Evolutionary conservation across 2,113 vertebrate species (phyloP), one percentile per base, ranked within the genome.

Genomic region (Typhlomys cinereus): DNA sequence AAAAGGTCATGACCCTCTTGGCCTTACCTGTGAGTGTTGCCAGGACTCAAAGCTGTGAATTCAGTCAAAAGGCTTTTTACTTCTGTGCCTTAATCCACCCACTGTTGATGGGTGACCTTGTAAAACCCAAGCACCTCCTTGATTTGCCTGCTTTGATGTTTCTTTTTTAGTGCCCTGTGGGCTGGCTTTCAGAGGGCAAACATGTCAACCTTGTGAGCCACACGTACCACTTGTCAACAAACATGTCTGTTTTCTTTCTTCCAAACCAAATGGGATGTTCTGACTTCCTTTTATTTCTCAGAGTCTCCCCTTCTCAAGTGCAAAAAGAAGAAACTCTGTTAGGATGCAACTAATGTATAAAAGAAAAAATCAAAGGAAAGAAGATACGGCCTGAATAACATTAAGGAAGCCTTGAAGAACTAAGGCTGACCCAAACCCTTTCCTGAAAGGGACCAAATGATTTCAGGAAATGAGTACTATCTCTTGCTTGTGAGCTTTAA

Each of bases 141-240:
- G 18, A 4, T 57, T 66, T 4, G 11, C 52, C 67, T 91, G 61
- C 44, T 66, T 2, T 4, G 34, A 39, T 46, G 23, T 23, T 71
- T 66, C 48, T 31, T 59, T 73, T 92, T 92, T 46, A 59, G 62
- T 59, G 80, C 50, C 74, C 27, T 31, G 1, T 39, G 78, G 14
- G 21, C 86, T 85, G 76, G 75, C 59, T 89, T 52, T 89, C 92
- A 31, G 39, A 92, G 41, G 78, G 48, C 44, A 69, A 85, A 31
- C 66, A 48, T 9, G 46, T 59, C n/a, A 13, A n/a, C 50, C 13
- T 3, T 34, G 36, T 64, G 74, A 69, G 67, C 2, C n/a, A 20
- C 59, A 44, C 41, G 70, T 23, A 73, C 21, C 62, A n/a, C 31
- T 50, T 48, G 13, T 50, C 44, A 83, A 23, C 85, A 44, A 62